These are phyloP conservation scores for Leptura quadrifasciata DNA, from an alignment of 2,888 invertebrate genomes.

Conservation along the genomic window DNA sequence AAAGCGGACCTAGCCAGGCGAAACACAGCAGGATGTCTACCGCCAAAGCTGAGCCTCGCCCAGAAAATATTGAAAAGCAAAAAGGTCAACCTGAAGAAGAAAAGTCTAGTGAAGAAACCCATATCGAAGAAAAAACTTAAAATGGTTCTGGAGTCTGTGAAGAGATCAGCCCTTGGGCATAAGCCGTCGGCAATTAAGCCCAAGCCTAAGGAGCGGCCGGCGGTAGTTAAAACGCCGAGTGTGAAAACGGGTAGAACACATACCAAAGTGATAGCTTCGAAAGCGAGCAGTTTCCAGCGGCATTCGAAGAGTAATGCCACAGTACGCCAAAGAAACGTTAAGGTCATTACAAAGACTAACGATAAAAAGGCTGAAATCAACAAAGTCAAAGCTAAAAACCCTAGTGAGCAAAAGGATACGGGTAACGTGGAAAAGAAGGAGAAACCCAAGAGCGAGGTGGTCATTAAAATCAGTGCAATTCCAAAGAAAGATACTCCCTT, in stretches of 20 bases:
- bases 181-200: slow-evolving; percentile 3
- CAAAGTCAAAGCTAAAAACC: background rate
- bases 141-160: slow-evolving; percentile 51
- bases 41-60: slow-evolving; percentile 72
- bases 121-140: slow-evolving; percentile 71
- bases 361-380: slow-evolving; percentile 21
- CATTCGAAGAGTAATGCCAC: slow-evolving; percentile 52
- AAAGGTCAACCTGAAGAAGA: slow-evolving; percentile 72
- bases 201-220: slow-evolving; percentile 24
- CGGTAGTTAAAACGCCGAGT: background rate
- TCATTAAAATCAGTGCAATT: background rate
- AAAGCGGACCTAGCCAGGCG: slow-evolving; percentile 66
- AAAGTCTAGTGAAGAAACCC: slow-evolving; percentile 71
- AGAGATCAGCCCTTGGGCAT: background rate
- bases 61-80: slow-evolving; percentile 72
- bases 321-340: slow-evolving; percentile 48
- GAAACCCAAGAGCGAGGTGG: background rate
- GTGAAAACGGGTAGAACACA: background rate
- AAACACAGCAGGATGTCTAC: slow-evolving; percentile 71
- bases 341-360: background rate
- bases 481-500: background rate
- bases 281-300: slow-evolving; percentile 51
- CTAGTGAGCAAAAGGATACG: background rate
- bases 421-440: background rate
- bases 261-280: slow-evolving; percentile 45